Percentiles rank a stretch among this genome's conserved stretches.
Evolutionary conservation across 2,888 invertebrate species (phyloP).

Genomic region (Xanthia togata): DNA sequence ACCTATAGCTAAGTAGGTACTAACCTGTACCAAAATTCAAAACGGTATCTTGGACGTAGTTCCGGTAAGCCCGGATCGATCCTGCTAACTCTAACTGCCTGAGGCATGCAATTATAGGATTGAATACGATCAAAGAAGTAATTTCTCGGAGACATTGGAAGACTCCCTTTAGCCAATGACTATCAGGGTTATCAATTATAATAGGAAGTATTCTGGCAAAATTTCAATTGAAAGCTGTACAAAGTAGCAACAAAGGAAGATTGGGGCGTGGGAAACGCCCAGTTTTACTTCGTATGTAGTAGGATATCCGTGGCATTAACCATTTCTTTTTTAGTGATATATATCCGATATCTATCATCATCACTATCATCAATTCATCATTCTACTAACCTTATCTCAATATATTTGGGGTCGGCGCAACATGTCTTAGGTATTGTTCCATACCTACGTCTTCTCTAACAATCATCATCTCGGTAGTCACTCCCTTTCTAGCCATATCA

Average conservation of each 20-base stretch:
- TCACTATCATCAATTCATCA: background rate
- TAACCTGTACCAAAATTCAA: constrained; percentile 11
- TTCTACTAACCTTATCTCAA: background rate
- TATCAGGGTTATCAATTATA: background rate
- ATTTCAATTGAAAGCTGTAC: background rate
- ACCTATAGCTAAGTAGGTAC: background rate
- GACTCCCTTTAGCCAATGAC: background rate
- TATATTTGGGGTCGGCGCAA: too few species aligned
- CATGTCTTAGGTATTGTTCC: background rate
- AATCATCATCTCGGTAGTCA: background rate
- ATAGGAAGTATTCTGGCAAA: background rate
- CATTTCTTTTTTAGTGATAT: too few species aligned
- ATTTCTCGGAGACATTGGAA: background rate
- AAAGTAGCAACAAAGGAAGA: background rate
- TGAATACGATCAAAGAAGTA: background rate
- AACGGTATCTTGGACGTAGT: background rate
- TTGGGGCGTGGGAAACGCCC: background rate
- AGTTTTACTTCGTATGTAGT: too few species aligned
- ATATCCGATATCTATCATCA: background rate
- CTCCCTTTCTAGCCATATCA: background rate
- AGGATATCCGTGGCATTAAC: background rate
- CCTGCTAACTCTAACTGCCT: background rate
- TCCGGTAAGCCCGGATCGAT: background rate
- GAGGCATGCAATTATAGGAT: constrained; percentile 2
- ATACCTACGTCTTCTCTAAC: background rate